Percentiles rank a stretch among this genome's conserved stretches.
phyloP scores from a whole-genome alignment of 2,888 invertebrate species.

The Mythimna albipuncta region DNA sequence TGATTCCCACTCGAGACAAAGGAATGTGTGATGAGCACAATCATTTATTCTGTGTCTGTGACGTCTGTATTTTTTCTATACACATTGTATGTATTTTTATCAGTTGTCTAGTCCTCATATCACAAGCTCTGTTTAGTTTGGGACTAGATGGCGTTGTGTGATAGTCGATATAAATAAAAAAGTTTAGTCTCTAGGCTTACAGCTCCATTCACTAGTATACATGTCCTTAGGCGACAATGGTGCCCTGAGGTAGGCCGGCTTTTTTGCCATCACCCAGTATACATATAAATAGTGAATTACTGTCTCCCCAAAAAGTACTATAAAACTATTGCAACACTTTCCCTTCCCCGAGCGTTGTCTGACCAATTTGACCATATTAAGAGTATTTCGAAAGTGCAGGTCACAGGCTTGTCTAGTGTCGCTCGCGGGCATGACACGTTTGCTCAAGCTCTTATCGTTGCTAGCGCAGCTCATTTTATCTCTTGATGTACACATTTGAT shows the following conservation, averaged over 20 bases:
- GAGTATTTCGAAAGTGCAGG: conserved; percentile 57
- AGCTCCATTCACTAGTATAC: too few species aligned
- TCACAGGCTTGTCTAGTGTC: conserved; percentile 48
- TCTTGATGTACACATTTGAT: neutral
- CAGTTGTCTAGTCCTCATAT: too few species aligned
- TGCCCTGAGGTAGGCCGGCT: neutral
- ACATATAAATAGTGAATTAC: too few species aligned
- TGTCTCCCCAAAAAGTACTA: conserved; percentile 8
- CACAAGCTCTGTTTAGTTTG: too few species aligned
- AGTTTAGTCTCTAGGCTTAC: too few species aligned
- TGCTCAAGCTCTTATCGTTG: conserved; percentile 14
- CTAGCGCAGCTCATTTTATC: conserved; percentile 25
- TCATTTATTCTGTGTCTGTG: too few species aligned
- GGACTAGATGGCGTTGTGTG: too few species aligned
- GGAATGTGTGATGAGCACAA: too few species aligned
- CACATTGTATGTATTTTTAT: too few species aligned
- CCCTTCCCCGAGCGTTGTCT: conserved; percentile 33
- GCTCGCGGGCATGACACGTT: conserved; percentile 53
- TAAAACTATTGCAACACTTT: conserved; percentile 47
- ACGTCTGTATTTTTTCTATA: too few species aligned
- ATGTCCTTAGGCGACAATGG: neutral
- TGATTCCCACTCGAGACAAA: too few species aligned
- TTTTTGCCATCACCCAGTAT: neutral
- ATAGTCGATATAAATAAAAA: too few species aligned
- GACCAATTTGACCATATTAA: conserved; percentile 59